Base-by-base conservation (phyloP, 2,888 invertebrate species). In the Hemithea aestivaria region DNA sequence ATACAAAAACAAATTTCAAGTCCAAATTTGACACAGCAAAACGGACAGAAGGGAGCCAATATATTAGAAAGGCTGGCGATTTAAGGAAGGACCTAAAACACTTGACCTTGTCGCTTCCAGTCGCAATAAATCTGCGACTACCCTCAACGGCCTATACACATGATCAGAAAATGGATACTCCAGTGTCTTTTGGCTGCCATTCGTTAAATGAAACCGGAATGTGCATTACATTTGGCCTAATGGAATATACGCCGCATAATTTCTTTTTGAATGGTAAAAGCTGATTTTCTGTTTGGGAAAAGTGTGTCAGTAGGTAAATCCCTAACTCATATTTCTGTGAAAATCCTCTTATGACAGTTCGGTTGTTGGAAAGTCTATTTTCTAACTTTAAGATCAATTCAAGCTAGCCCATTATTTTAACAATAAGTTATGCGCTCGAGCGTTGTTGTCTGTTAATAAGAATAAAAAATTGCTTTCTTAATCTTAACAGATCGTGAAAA, bases 151-250 rank as follows among this genome's bases (percentile, higher is more conserved):
- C 37, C 49, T 43, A 45, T 56, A 59, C 62, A 49, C 35, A 62
- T 66, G 62, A 67, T 67, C 62, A 63, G 53, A 59, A 66, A 68
- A 63, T 65, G 66, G 62, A 58, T 66, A 57, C 45, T 46, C 58
- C 50, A 53, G 55, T 62, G 61, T 67, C 61, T 69, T 69, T 62
- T 60, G 58, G 57, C 58, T 57, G 56, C 61, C 62, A 65, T 70
- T 66, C 49, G 57, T 68, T 67, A 67, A 22, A 40, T 61, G 57
- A 56, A 64, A 64, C 58, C 60, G 58, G 59, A 68, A 56, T 61
- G 62, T 57, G 64, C 65, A 66, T 39, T 31, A 31, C 20, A 24
- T 32, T 37, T 30, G 20, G 24, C 12, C 35, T 38, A 37, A 36
- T 39, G 33, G 28, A 36, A 35, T 44, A 30, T 29, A 20, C 20